phyloP scores from a whole-genome alignment of 2,888 invertebrate genomes.

The Physocephala rufipes region DNA sequence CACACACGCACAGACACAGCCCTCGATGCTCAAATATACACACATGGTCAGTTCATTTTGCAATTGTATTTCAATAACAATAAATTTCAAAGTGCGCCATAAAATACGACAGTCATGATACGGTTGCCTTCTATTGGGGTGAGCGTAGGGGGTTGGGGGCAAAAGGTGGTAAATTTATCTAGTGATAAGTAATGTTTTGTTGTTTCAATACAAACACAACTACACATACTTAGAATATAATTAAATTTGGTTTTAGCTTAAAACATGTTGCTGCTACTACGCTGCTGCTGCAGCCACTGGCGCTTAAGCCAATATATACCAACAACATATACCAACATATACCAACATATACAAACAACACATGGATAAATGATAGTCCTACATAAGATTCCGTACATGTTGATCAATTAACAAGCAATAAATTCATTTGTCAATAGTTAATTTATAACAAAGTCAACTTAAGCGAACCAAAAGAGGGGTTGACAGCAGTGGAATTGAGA shows the following conservation, averaged over 20 bases:
- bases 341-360: slow-evolving; percentile 16
- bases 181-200: slow-evolving; percentile 22
- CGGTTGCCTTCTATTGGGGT: slow-evolving; percentile 34
- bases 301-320: slow-evolving; percentile 2
- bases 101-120: slow-evolving; percentile 49
- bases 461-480: background rate
- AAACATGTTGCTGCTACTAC: slow-evolving; percentile 28
- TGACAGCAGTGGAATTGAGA: background rate
- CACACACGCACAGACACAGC: slow-evolving; percentile 40
- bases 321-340: background rate
- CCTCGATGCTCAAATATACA: background rate
- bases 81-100: slow-evolving; percentile 58
- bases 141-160: slow-evolving; percentile 30
- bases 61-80: slow-evolving; percentile 64
- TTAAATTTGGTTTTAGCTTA: slow-evolving; percentile 56
- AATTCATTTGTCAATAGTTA: slow-evolving; percentile 66
- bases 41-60: slow-evolving; percentile 63
- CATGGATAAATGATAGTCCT: slow-evolving; percentile 32
- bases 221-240: slow-evolving; percentile 53
- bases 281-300: slow-evolving; percentile 15
- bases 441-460: slow-evolving; percentile 59
- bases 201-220: slow-evolving; percentile 45
- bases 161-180: slow-evolving; percentile 38
- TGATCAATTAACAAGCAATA: slow-evolving; percentile 67
- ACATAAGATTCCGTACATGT: slow-evolving; percentile 53